Conservation (phyloP, 2,113 vertebrate genomes). For the Synodontis membranacea region DNA sequence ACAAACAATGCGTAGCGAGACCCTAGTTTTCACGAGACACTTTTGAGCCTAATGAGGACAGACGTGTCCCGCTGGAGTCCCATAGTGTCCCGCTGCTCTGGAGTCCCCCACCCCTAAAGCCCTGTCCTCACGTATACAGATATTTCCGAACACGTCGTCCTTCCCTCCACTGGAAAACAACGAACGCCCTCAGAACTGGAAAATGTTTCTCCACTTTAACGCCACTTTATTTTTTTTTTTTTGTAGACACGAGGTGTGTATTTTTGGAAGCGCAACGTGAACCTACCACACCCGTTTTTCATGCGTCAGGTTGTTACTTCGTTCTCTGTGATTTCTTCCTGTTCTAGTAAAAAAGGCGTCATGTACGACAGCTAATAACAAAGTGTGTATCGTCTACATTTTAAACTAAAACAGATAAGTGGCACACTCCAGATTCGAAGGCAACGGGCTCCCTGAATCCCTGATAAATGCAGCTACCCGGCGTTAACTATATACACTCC, state of each 20-base stretch:
- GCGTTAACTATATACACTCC: too few relatives aligned
- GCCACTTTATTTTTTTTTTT: too few relatives aligned
- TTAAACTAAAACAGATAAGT: neutral
- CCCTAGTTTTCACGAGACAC: neutral
- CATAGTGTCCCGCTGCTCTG: conserved; percentile 30
- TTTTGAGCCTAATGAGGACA: conserved; percentile 38
- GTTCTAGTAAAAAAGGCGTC: too few relatives aligned
- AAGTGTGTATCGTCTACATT: neutral
- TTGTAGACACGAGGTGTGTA: neutral
- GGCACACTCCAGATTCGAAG: too few relatives aligned
- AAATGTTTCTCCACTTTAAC: neutral
- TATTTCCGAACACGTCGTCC: neutral
- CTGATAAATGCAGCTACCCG: too few relatives aligned
- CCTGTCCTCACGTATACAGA: neutral
- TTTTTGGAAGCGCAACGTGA: neutral
- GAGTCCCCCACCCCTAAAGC: neutral
- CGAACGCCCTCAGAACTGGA: neutral
- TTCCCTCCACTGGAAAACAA: neutral
- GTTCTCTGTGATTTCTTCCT: too few relatives aligned
- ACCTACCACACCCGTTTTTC: neutral
- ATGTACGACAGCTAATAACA: neutral
- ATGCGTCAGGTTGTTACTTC: too few relatives aligned
- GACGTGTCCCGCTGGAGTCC: conserved; percentile 33
- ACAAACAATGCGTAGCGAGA: conserved; percentile 1
- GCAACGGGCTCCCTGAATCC: too few relatives aligned